Conservation (phyloP, 1,140 invertebrate species). For the Neodiprion pinetum region DNA sequence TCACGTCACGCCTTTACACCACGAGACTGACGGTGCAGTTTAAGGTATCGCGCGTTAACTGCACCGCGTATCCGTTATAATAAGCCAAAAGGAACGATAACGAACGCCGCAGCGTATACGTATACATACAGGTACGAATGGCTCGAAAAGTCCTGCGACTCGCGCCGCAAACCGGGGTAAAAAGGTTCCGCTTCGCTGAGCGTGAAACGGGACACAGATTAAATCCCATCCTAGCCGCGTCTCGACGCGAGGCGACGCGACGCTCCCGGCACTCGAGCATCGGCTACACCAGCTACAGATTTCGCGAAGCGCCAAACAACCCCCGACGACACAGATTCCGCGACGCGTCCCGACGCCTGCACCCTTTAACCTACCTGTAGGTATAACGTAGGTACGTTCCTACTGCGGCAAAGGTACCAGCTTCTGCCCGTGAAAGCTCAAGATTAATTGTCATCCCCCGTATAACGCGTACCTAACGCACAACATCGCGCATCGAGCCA, state of each 20-base stretch:
- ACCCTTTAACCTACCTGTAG: slow-evolving; percentile 11
- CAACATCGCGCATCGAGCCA: no score
- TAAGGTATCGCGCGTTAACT: no score
- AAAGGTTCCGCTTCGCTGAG: slow-evolving; percentile 64
- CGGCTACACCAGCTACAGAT: no score
- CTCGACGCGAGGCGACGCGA: slow-evolving; percentile 21
- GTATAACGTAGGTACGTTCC: slow-evolving; percentile 15
- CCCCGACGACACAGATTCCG: background rate
- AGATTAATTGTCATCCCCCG: no score
- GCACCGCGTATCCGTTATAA: background rate
- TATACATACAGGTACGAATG: slow-evolving; percentile 41
- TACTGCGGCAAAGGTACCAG: slow-evolving; percentile 46
- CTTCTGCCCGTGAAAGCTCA: slow-evolving; percentile 34
- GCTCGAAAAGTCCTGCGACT: slow-evolving; percentile 50
- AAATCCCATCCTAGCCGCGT: slow-evolving; percentile 58
- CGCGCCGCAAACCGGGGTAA: slow-evolving; percentile 62
- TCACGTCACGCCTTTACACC: no score
- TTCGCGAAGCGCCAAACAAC: background rate
- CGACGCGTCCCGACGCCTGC: slow-evolving; percentile 39
- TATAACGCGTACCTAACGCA: no score
- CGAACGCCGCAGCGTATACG: slow-evolving; percentile 38
- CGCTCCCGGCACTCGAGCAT: background rate
- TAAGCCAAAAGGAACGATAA: background rate
- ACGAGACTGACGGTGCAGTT: no score
- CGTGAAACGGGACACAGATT: slow-evolving; percentile 64